Evolutionary conservation across 2,113 vertebrate species (phyloP).

Genomic region (Hepsetus odoe): DNA sequence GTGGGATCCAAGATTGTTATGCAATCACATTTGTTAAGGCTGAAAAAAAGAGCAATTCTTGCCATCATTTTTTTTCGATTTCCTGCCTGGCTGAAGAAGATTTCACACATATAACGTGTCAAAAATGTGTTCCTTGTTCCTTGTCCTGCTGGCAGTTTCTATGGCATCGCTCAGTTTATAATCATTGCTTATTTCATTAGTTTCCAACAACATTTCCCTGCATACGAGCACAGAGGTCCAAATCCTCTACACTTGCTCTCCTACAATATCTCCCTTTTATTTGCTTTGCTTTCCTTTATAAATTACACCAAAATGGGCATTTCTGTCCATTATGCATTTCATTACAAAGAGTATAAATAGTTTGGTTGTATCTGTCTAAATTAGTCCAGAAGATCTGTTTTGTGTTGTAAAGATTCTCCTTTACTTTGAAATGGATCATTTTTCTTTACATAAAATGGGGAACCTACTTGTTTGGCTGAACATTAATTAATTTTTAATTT

Average conservation of each 20-base stretch:
- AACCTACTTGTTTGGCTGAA: too few species aligned
- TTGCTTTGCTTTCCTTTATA: too few species aligned
- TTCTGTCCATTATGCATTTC: too few species aligned
- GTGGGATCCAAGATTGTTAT: conserved; percentile 39
- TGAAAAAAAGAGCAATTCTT: background rate
- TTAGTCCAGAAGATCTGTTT: too few species aligned
- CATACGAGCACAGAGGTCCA: background rate
- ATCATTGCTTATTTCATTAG: background rate
- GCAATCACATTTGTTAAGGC: conserved; percentile 8
- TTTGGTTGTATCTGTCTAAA: too few species aligned
- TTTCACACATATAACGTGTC: conserved; percentile 44
- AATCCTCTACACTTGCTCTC: background rate
- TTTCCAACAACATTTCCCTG: conserved; percentile 1
- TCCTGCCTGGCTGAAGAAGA: conserved; percentile 21
- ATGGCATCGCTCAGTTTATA: conserved; percentile 24
- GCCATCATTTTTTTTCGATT: conserved; percentile 31
- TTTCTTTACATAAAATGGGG: too few species aligned
- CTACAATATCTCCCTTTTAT: background rate
- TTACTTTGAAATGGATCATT: too few species aligned
- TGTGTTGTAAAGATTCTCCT: too few species aligned
- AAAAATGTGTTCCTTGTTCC: conserved; percentile 21
- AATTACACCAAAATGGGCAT: too few species aligned
- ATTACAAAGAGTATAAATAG: too few species aligned
- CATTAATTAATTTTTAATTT: too few species aligned
- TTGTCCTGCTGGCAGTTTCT: conserved; percentile 8